Evolutionary conservation across 2,888 invertebrate genomes (phyloP).

Genomic region (Ophioninae sp.): DNA sequence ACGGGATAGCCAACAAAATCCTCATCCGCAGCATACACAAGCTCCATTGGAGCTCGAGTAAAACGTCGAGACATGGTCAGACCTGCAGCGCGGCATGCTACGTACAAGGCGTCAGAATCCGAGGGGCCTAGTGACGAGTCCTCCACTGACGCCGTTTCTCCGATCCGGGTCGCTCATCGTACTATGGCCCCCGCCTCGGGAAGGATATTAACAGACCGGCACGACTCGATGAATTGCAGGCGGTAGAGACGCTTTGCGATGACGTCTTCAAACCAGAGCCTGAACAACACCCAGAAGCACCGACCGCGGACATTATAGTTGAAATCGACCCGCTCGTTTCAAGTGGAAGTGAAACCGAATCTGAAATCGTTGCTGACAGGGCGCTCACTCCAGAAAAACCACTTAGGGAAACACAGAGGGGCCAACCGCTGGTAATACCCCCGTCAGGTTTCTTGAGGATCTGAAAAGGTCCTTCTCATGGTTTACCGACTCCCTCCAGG

Average conservation of each 20-base stretch:
- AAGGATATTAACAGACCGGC: not conserved
- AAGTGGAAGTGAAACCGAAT: not conserved
- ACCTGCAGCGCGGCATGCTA: not conserved
- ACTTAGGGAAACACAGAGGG: not conserved
- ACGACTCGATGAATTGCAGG: not conserved
- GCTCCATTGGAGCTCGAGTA: not conserved
- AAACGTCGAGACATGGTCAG: not conserved
- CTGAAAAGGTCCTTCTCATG: not conserved
- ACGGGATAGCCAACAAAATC: not conserved
- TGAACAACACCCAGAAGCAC: not conserved
- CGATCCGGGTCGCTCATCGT: not conserved
- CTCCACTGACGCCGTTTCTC: too few relatives aligned
- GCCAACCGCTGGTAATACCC: not conserved
- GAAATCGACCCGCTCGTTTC: not conserved
- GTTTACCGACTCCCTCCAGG: too few relatives aligned
- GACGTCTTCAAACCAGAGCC: not conserved
- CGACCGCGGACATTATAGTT: not conserved
- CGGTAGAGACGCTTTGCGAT: not conserved
- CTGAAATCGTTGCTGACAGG: not conserved
- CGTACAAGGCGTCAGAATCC: not conserved
- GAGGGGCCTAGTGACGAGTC: not conserved
- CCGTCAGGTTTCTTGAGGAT: not conserved
- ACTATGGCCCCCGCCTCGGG: not conserved
- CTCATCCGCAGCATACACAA: too few relatives aligned
- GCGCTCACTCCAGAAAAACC: slow-evolving; percentile 1